Evolutionary conservation across 2,888 invertebrate species (phyloP), one percentile per base, ranked within the genome.

Genomic region (Pterobdella sp.): DNA sequence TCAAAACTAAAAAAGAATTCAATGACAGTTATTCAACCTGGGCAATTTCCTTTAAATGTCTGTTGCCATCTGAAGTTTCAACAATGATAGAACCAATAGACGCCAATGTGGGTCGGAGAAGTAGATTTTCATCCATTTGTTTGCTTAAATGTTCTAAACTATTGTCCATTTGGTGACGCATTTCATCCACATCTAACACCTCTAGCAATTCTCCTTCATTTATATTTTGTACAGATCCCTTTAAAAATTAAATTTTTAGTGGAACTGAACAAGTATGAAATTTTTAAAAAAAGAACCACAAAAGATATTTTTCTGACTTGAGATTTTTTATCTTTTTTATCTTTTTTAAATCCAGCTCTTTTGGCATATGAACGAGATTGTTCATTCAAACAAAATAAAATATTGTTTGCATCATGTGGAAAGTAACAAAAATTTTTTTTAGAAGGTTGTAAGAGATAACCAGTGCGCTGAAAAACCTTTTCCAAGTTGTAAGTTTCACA

Each of bases 31-130:
- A n/a, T n/a, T n/a, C 88, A 72, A 95, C 89, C 84, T 94, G 92
- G 0, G 91, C 93, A 31, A 96, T 83, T 82, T 95, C 93, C 83
- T 93, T 92, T 22, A 95, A 84, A 56, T 90, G 89, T 81, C 92
- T 91, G 66, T 75, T 77, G 3, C 81, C 81, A 76, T 82, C 92
- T 77, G 93, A 91, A 74, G 91, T 88, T 72, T 87, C 87, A 0
- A 95, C 88, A 68, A 84, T 82, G 0, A 95, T 81, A 29, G 88
- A 87, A 82, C 94, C 94, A 79, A 94, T 88, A 0, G 91, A 87
- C 36, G 93, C 88, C 87, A 79, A 18, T 2, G 73, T 68, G 0
- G 93, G 91, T 49, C 94, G 87, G 18, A 94, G 79, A 1, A 90
- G 90, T 37, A 94, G 84, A 81, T 92, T 88, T 80, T 91, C 90